Conservation (phyloP, 2,113 vertebrate species). For the Pelodiscus sinensis region DNA sequence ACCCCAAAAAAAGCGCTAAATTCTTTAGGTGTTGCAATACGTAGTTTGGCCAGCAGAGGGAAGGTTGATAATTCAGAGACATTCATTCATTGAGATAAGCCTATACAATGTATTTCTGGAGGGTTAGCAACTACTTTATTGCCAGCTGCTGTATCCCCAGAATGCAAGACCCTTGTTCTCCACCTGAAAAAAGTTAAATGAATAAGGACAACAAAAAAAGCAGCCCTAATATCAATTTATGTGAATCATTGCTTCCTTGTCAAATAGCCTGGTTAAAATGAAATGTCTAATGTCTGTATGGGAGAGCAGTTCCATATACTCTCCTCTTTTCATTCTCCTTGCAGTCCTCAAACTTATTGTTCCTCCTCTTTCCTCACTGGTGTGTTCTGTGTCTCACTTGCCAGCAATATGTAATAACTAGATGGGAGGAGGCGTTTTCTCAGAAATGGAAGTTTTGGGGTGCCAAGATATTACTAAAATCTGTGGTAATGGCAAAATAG, state of each 20-base stretch:
- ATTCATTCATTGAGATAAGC: neutral
- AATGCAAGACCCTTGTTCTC: neutral
- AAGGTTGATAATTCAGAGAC: slow-evolving; percentile 9
- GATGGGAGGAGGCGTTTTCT: neutral
- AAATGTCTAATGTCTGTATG: neutral
- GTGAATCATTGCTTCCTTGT: neutral
- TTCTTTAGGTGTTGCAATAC: neutral
- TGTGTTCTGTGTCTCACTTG: neutral
- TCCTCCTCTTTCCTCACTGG: neutral
- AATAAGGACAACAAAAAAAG: neutral
- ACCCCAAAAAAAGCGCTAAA: rapidly evolving
- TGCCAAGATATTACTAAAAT: neutral
- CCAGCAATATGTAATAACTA: neutral
- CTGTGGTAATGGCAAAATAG: neutral
- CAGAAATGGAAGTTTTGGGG: neutral
- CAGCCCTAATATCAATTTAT: neutral
- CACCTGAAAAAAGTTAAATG: neutral
- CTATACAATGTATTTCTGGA: neutral
- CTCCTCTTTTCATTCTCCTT: neutral
- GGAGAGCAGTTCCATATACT: neutral
- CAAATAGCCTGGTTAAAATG: neutral
- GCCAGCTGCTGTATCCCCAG: neutral
- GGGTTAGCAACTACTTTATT: neutral
- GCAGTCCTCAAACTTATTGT: neutral
- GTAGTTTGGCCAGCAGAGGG: slow-evolving; percentile 51